These are phyloP conservation scores for Brachypodius melanocephalos DNA, from an alignment of 2,113 vertebrate genomes.

Conservation along the genomic window DNA sequence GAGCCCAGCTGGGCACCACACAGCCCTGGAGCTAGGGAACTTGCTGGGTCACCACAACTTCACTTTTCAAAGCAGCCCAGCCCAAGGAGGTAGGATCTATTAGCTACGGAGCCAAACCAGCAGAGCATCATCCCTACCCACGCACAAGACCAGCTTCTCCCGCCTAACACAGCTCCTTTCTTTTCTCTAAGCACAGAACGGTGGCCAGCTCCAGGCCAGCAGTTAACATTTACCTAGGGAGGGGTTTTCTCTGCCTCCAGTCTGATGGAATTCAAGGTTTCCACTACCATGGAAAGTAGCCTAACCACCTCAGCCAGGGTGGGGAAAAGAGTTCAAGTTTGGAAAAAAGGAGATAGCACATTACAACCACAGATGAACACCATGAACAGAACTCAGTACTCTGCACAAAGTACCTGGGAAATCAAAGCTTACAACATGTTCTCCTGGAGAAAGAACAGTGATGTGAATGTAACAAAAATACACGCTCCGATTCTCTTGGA, in stretches of 20 bases:
- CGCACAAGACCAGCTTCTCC: not conserved
- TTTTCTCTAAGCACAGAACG: not conserved
- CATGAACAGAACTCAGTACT: not conserved
- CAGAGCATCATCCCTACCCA: not conserved
- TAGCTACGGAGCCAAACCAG: not conserved
- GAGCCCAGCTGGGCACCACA: accelerated
- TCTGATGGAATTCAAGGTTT: not conserved
- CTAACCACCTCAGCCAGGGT: not conserved
- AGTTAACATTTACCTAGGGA: not conserved
- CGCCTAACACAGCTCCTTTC: not conserved
- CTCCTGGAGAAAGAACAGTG: not conserved
- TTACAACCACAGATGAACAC: not conserved
- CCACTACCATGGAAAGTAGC: not conserved
- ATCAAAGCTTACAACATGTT: not conserved
- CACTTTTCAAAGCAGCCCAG: not conserved
- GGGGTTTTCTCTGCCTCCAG: not conserved
- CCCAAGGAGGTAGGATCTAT: not conserved
- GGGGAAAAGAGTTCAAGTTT: not conserved
- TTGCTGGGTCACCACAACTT: not conserved
- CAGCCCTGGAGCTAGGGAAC: not conserved
- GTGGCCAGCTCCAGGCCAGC: not conserved
- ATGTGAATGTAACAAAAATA: not conserved
- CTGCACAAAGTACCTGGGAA: not conserved
- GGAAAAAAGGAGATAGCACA: not conserved
- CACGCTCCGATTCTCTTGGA: not conserved